Base-by-base conservation (phyloP, 2,888 invertebrate genomes). In the Automeris io region DNA sequence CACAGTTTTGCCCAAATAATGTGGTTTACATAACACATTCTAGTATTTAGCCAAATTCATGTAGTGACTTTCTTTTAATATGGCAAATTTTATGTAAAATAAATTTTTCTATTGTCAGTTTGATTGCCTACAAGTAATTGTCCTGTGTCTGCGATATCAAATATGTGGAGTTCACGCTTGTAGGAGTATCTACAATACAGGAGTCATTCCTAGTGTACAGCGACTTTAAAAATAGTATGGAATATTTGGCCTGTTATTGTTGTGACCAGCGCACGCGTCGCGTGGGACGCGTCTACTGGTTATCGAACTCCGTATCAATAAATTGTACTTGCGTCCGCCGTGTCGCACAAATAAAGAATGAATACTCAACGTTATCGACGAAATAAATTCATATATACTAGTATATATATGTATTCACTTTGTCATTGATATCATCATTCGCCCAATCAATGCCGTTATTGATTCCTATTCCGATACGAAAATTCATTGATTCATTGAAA, bases 231-330 rank as follows among this genome's bases (percentile, higher is more conserved):
- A n/a, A n/a, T n/a, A n/a, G n/a, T n/a, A n/a, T n/a, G n/a, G n/a
- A n/a, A n/a, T n/a, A n/a, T n/a, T n/a, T n/a, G n/a, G n/a, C n/a
- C 59, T 54, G 57, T 60, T 64, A 62, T 70, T 64, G 64, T 66
- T 65, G 72, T 68, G 63, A 53, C 48, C 45, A 41, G 44, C 49
- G 52, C 37, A 54, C 55, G 51, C 59, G 42, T 49, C 61, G 80
- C 85, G 85, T 83, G 81, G 82, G 82, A 55, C 54, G 81, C 59
- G 66, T 70, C 82, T 81, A 75, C 81, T 79, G 81, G 73, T 66
- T 83, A 85, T 85, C 83, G 72, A 66, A 65, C 68, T 69, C 75
- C 62, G 75, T 70, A 77, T 78, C 80, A 81, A 86, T 86, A 85
- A 86, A 85, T 86, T 85, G 77, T 72, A 77, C 75, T 77, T 75